Conservation (phyloP, 2,888 invertebrate genomes). For the Plutella xylostella region DNA sequence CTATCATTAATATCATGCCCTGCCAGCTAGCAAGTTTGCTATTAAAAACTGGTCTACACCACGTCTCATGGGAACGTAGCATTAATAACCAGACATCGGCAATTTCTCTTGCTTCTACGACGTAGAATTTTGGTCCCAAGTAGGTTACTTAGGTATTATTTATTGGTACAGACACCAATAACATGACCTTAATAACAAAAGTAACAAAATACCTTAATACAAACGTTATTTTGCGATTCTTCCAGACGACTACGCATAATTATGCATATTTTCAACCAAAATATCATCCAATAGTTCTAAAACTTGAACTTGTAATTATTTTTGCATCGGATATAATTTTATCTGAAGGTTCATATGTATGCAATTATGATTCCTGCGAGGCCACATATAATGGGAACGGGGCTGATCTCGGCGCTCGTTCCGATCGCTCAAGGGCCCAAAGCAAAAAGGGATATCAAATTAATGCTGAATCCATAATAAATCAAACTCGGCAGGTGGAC, state of each 20-base stretch:
- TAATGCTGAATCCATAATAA: constrained; percentile 70
- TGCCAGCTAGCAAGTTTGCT: constrained; percentile 32
- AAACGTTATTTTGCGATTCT: neutral
- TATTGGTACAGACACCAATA: too few species aligned
- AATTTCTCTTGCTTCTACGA: neutral
- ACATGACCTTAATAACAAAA: too few species aligned
- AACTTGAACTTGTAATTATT: constrained; percentile 21
- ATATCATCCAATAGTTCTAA: neutral
- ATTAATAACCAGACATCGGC: constrained; percentile 22
- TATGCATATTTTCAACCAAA: too few species aligned
- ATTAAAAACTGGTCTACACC: constrained; percentile 41
- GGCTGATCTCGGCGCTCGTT: constrained; percentile 47
- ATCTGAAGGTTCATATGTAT: constrained; percentile 42
- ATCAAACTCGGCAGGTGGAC: constrained; percentile 67
- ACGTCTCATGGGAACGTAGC: constrained; percentile 24
- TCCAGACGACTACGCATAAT: neutral
- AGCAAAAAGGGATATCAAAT: constrained; percentile 69
- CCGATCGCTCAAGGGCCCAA: constrained; percentile 62
- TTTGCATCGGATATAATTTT: constrained; percentile 48
- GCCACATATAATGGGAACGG: constrained; percentile 61
- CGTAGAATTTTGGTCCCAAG: neutral
- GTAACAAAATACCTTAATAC: too few species aligned
- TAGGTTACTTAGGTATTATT: too few species aligned
- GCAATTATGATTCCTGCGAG: constrained; percentile 64
- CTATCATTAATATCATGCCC: constrained; percentile 39